Percentiles rank a stretch among this genome's conserved stretches.
Evolutionary conservation across 2,888 invertebrate genomes (phyloP).

Genomic region (Nephrotoma guestfalica): DNA sequence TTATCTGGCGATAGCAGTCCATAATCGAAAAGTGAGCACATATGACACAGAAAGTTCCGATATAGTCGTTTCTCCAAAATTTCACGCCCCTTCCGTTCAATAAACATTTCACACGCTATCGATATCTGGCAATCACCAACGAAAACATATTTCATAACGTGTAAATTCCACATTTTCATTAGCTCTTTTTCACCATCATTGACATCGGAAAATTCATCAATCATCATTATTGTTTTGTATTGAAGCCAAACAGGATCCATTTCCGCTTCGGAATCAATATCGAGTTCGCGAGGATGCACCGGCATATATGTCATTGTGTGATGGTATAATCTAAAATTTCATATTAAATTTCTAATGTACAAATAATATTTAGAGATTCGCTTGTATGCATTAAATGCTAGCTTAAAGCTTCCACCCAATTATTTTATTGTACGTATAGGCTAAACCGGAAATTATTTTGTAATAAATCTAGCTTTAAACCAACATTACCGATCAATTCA

Average conservation of each 20-base stretch:
- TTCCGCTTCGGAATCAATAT: slow-evolving; percentile 78
- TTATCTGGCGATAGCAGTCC: slow-evolving; percentile 57
- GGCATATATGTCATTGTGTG: slow-evolving; percentile 80
- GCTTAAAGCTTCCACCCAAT: not conserved
- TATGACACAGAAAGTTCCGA: slow-evolving; percentile 72
- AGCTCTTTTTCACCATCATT: slow-evolving; percentile 89
- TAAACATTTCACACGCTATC: slow-evolving; percentile 69
- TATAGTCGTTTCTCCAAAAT: slow-evolving; percentile 66
- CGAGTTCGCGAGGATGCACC: slow-evolving; percentile 77
- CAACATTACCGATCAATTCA: not conserved
- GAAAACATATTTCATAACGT: slow-evolving; percentile 74
- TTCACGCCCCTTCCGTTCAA: slow-evolving; percentile 63
- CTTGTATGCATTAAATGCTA: not conserved
- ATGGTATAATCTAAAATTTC: slow-evolving; percentile 67
- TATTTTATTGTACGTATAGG: not conserved
- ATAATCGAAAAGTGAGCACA: slow-evolving; percentile 78
- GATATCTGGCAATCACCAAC: slow-evolving; percentile 86
- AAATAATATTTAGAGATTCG: not conserved
- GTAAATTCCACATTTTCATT: slow-evolving; percentile 93
- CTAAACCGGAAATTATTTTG: not conserved
- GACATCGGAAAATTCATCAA: slow-evolving; percentile 90
- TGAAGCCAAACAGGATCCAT: slow-evolving; percentile 81
- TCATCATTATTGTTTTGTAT: slow-evolving; percentile 83
- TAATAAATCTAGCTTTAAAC: not conserved
- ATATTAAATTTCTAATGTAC: not conserved